Percentiles rank a stretch among this genome's conserved stretches.
Evolutionary conservation across 1,140 invertebrate species (phyloP).

Genomic region (Adelges cooleyi): DNA sequence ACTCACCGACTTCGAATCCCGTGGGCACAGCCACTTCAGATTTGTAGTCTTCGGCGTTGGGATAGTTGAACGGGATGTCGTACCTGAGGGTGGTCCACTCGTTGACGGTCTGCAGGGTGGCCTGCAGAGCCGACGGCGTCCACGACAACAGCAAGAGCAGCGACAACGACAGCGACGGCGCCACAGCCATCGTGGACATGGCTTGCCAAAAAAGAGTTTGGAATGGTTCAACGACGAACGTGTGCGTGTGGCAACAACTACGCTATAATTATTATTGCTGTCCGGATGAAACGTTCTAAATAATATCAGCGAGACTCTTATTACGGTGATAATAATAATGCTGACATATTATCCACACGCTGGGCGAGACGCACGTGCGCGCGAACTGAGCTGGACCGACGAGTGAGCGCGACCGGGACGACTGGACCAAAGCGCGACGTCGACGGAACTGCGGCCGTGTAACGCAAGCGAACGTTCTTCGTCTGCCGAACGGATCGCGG

Average conservation of each 20-base stretch:
- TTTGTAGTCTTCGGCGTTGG: conserved; percentile 32
- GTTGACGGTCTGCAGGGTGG: conserved; percentile 50
- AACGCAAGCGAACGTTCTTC: too few relatives aligned
- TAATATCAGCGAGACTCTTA: too few relatives aligned
- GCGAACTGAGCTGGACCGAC: too few relatives aligned
- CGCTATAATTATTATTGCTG: too few relatives aligned
- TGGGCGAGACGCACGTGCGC: too few relatives aligned
- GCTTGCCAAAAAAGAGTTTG: not conserved
- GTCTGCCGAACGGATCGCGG: too few relatives aligned
- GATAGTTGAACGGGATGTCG: conserved; percentile 49
- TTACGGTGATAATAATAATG: too few relatives aligned
- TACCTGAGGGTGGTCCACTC: conserved; percentile 61
- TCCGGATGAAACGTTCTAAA: too few relatives aligned
- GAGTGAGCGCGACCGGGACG: too few relatives aligned
- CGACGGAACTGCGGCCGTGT: too few relatives aligned
- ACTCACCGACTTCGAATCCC: conserved; percentile 53
- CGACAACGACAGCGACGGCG: not conserved
- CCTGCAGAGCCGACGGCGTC: not conserved
- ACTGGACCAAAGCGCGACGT: too few relatives aligned
- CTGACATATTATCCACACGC: too few relatives aligned
- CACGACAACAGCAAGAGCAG: not conserved
- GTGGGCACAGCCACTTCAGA: conserved; percentile 43
- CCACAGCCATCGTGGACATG: not conserved
- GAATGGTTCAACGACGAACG: not conserved
- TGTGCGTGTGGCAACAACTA: not conserved